phyloP scores from a whole-genome alignment of 2,113 vertebrate genomes.

The Bathybates hornii region DNA sequence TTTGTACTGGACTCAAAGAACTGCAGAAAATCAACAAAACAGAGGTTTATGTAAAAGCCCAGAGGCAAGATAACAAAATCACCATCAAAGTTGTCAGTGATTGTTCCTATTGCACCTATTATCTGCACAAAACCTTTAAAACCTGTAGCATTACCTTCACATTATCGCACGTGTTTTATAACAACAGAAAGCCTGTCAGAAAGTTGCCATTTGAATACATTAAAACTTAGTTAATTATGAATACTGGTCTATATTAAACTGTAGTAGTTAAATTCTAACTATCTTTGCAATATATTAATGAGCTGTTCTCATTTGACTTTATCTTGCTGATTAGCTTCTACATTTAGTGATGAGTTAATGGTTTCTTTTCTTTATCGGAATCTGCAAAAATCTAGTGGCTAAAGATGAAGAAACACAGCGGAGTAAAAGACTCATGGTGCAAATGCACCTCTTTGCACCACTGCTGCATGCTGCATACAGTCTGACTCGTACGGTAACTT shows the following conservation, averaged over 20 bases:
- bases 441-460: not conserved
- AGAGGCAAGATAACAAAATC: not conserved
- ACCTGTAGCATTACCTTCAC: not conserved
- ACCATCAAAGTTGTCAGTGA: rapidly evolving
- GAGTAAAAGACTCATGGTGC: not conserved
- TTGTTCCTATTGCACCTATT: rapidly evolving
- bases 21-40: not conserved
- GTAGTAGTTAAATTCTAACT: not conserved
- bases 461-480: not conserved
- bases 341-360: not conserved
- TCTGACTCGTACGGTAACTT: not conserved
- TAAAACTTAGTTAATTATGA: not conserved
- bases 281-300: not conserved
- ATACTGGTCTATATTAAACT: not conserved
- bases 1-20: not conserved
- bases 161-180: rapidly evolving
- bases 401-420: not conserved
- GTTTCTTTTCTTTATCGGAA: rapidly evolving
- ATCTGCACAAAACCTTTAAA: not conserved
- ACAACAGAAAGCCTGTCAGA: not conserved
- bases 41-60: not conserved
- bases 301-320: not conserved
- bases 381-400: not conserved
- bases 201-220: not conserved
- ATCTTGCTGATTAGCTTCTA: not conserved